Evolutionary conservation across 2,888 invertebrate species (phyloP).

Genomic region (Drosophila melanosoma): DNA sequence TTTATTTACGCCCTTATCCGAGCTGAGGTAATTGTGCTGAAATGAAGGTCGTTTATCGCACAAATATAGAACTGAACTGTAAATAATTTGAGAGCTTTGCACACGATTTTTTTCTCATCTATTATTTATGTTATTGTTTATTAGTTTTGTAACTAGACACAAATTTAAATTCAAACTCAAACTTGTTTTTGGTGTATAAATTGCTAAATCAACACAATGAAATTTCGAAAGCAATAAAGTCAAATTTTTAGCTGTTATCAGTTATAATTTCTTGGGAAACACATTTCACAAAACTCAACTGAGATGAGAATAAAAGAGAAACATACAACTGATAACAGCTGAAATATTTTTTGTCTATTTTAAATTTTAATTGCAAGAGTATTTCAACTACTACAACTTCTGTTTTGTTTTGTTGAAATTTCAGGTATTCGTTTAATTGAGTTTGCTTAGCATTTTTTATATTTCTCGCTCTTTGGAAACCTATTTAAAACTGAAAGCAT

Average conservation of each 20-base stretch:
- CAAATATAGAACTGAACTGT: constrained; percentile 9
- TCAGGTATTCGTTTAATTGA: constrained; percentile 22
- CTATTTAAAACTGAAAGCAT: constrained; percentile 2
- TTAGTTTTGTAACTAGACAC: not conserved
- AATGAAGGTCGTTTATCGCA: constrained; percentile 38
- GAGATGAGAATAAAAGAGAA: not conserved
- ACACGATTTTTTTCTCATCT: not conserved
- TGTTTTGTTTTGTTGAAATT: constrained; percentile 13
- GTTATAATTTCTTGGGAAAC: not conserved
- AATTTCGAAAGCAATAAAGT: not conserved
- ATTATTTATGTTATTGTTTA: not conserved
- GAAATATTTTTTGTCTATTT: not conserved
- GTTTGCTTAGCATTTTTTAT: constrained; percentile 18
- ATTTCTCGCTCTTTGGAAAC: constrained; percentile 19
- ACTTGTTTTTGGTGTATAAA: not conserved
- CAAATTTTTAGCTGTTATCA: not conserved
- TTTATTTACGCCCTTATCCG: constrained; percentile 39
- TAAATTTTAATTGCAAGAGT: constrained; percentile 11
- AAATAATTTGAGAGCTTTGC: not conserved
- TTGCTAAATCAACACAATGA: not conserved
- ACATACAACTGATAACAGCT: not conserved
- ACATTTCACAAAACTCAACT: not conserved
- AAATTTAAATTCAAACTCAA: not conserved
- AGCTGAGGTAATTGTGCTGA: constrained; percentile 24
- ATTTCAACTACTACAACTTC: constrained; percentile 7